A percentile compares a stretch with the other conserved stretches of the same genome.
These are phyloP conservation scores for Microtus oregoni DNA, from an alignment of 2,113 vertebrate species.

Conservation along the genomic window DNA sequence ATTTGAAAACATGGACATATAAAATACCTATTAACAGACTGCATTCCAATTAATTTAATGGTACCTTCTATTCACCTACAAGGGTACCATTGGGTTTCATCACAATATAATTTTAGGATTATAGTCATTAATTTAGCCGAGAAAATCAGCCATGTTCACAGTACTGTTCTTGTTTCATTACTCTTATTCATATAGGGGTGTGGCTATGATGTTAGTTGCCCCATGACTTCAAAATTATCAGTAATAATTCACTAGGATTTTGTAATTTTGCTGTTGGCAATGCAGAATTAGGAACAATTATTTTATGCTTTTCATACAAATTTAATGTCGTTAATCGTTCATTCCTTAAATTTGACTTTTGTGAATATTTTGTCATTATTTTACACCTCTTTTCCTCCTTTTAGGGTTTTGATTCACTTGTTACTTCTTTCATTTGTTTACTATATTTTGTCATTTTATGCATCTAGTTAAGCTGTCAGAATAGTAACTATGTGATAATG, in stretches of 20 bases:
- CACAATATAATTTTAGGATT: not conserved
- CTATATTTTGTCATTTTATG: not conserved
- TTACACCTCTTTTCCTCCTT: not conserved
- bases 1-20: not conserved
- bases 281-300: not conserved
- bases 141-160: not conserved
- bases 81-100: not conserved
- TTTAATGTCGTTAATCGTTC: not conserved
- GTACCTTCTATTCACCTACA: not conserved
- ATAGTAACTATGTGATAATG: not conserved
- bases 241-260: not conserved
- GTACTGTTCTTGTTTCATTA: not conserved
- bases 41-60: slow-evolving; percentile 40
- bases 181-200: not conserved
- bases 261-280: not conserved
- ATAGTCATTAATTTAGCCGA: not conserved
- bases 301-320: not conserved
- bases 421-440: not conserved
- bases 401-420: not conserved
- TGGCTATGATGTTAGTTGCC: not conserved
- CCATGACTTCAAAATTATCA: no score
- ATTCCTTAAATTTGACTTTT: not conserved
- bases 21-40: not conserved
- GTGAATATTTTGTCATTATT: not conserved
- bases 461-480: not conserved